Evolutionary conservation across 2,113 vertebrate genomes (phyloP), one percentile per base, ranked within the genome.

Genomic region (Formicarius rufipectus): DNA sequence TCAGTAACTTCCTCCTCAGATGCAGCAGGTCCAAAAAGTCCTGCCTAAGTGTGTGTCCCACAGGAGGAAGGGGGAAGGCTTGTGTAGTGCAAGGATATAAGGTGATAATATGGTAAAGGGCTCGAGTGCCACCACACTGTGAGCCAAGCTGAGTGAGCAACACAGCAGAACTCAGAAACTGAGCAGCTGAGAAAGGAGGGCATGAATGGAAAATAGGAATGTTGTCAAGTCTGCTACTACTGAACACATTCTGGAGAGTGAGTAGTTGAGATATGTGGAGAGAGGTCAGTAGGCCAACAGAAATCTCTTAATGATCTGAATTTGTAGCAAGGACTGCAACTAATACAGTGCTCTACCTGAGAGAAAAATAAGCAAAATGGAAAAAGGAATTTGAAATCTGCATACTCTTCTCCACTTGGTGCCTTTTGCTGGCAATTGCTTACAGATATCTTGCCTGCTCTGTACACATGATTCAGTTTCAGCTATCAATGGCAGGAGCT

Each of bases 11-110:
- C 49, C n/a, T 68, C 30, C 35, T 90, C 49, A 78, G 55, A n/a
- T 69, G 31, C 44, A 39, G 23, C 1, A 6, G 22, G 27, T 63
- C 55, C 31, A 44, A 53, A 69, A 20, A 22, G 6, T 35, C 19
- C n/a, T 62, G 24, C 49, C 39, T 58, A 53, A 45, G 52, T 1
- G 2, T 3, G 4, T 20, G 7, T 39, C 42, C 47, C 81, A 31
- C 33, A n/a, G 35, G 14, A 94, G 33, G 21, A 72, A 72, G 42
- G 67, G 53, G 42, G n/a, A 77, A 30, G 72, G 45, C 33, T 62
- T 0, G 0, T 42, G 59, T 37, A 45, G 22, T 9, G 21, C 20
- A 19, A 42, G 42, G 30, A 14, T 37, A 37, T 8, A 6, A 83
- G 21, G 19, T 39, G 66, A 9, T 37, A 4, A 28, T 31, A 4